Base-by-base conservation (phyloP, 2,888 invertebrate genomes). In the Dicyrtomina minuta region DNA sequence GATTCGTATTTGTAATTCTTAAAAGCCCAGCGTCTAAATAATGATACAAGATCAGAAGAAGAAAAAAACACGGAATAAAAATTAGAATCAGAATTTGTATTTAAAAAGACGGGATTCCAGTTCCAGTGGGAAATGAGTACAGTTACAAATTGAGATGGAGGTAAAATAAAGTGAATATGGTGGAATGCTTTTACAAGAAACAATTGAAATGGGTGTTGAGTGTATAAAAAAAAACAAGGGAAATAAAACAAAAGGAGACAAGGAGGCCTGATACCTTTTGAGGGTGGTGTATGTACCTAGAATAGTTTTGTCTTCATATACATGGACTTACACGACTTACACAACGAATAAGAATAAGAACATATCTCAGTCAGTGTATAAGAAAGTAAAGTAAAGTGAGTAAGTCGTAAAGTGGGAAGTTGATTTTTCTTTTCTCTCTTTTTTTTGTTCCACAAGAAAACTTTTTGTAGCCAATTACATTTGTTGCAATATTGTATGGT, bases 401-500 rank as follows among this genome's bases (percentile, higher is more conserved):
- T n/a, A 17, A 46, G 46, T 46, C n/a, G 15, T 15, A 46, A 46
- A 17, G 17, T 46, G 15, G 15, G n/a, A 46, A 46, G 46, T 46
- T 46, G 46, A 46, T 46, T 46, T 46, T 41, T 59, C 59, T 22
- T 20, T 2, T n/a, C n/a, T n/a, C n/a, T n/a, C n/a, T n/a, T n/a
- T n/a, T 22, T 41, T 59, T 41, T 41, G 15, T 10, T 59, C 41
- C 3, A 24, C 12, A 5, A 59, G 59, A 26, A 27, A 59, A 41
- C 20, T 46, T 44, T n/a, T 61, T 61, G 13, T 10, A 24, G 43
- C 15, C 61, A 61, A 61, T 61, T 61, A 61, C 61, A 61, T 61
- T 49, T 61, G 61, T 61, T 22, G 61, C 61, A 59, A 59, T 41
- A 39, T 22, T 59, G 59, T 59, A 41, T 59, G 59, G 59, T 41